Base-by-base conservation (phyloP, 2,797 vertebrate genomes). In the Margarornis squamiger region DNA sequence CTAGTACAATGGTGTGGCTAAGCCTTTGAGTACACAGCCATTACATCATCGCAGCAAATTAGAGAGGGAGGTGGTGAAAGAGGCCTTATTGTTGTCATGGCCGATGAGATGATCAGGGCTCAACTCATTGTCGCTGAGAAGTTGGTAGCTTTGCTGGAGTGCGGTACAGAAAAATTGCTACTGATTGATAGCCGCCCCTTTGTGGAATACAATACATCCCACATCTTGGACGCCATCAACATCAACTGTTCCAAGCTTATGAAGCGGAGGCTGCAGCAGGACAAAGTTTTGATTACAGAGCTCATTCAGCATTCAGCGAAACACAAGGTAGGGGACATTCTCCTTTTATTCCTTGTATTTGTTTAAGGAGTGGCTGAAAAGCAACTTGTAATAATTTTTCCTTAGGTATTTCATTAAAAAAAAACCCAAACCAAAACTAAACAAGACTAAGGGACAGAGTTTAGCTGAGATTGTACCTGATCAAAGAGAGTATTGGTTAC, bases 221-320 rank as follows among this genome's bases (percentile, higher is more conserved):
- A 99, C 98, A 98, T 99, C 97, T 97, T 99, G 97, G 99, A 99
- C 97, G 99, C 99, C 15, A 98, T 99, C 94, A 99, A 99, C 87
- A 98, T 99, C 93, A 99, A 99, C 98, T 99, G 99, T 96, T 99
- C 99, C 96, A 99, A 99, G 97, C 99, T 99, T 86, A 99, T 99
- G 99, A 99, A 99, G 97, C 98, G 99, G 93, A 97, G 99, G 96
- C 98, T 99, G 97, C 99, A 99, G 97, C 99, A 99, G 97, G 99
- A 99, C 98, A 99, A 99, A 86, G 98, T 99, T 93, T 97, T 99
- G 97, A 99, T 99, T 94, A 96, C 97, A 0, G 99, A 99, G 88
- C 99, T 99, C 74, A 99, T 99, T 97, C 99, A 99, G 96, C 99
- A 99, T 96, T 99, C 99, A 0, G 99, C 99, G 74, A 99, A 98